Evolutionary conservation across 2,797 vertebrate species (phyloP).

Genomic region (Tarsius wallacei): DNA sequence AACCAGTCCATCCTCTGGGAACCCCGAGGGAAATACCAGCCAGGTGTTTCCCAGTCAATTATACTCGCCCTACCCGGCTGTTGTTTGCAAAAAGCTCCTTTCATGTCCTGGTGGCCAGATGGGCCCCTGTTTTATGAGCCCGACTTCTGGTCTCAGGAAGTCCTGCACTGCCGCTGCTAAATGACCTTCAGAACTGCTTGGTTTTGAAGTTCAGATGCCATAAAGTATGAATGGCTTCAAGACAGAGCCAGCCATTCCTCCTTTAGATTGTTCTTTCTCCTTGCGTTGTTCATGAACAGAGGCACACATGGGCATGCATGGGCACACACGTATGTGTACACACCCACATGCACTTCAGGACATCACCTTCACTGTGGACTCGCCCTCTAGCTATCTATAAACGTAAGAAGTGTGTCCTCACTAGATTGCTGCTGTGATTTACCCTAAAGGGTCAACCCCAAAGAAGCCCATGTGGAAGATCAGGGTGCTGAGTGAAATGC

Average conservation of each 20-base stretch:
- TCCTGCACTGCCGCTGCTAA: slow-evolving; percentile 60
- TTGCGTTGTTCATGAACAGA: not conserved
- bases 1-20: slow-evolving; percentile 46
- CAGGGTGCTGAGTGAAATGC: not conserved
- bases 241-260: not conserved
- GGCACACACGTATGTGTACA: not conserved
- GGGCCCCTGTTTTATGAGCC: slow-evolving; percentile 68
- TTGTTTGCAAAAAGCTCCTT: slow-evolving; percentile 73
- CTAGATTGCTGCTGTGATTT: slow-evolving; percentile 24
- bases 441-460: not conserved
- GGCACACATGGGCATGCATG: not conserved
- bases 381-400: not conserved
- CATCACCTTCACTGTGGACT: not conserved
- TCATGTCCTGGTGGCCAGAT: slow-evolving; percentile 76
- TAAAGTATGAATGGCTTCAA: slow-evolving; percentile 78
- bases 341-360: not conserved
- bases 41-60: slow-evolving; percentile 69
- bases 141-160: slow-evolving; percentile 73
- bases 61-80: not conserved
- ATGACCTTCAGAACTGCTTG: slow-evolving; percentile 63
- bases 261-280: slow-evolving; percentile 26
- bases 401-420: not conserved
- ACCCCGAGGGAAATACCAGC: slow-evolving; percentile 55
- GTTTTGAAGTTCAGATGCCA: slow-evolving; percentile 80
- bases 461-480: not conserved